Base-by-base conservation (phyloP, 2,888 invertebrate genomes). In the Phania funesta region DNA sequence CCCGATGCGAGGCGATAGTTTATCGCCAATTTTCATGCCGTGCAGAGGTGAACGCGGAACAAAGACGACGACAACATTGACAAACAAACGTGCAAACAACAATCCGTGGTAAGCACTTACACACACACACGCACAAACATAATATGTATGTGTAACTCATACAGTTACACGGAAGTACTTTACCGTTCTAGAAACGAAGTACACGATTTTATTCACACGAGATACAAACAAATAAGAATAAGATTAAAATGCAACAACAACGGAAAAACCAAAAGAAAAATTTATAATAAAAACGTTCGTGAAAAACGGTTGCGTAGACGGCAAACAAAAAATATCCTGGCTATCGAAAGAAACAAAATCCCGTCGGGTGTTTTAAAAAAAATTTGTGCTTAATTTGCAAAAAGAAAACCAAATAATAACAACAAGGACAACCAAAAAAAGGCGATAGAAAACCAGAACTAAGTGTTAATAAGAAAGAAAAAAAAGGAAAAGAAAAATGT, bases 1-100 rank as follows among this genome's bases (percentile, higher is more conserved):
- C 89, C 89, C 89, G 89, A 89, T 89, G 89, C 89, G 89, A 89
- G 89, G 89, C 89, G 90, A 90, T 90, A 90, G 90, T 90, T 90
- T 90, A 90, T 91, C 91, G 90, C 90, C 90, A 90, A 90, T 90
- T 90, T 90, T 90, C 91, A 90, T 90, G 89, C 90, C 89, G 90
- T 90, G 89, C 89, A 90, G 91, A 90, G 90, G 90, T 89, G 89
- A 89, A 89, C 87, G 89, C 90, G 89, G 90, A 89, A 87, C 87
- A 89, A 86, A 84, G 84, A 84, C 87, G 86, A 86, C 88, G 86
- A 60, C 8, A 44, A n/a, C 16, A 38, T 22, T 48, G 38, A 48
- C 38, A 68, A 67, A 58, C 64, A 67, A 68, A 76, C 65, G 78
- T 79, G 65, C 50, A 79, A 78, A 62, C 62, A 64, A 73, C 35